These are phyloP conservation scores for Coecobrya sp. DNA, from an alignment of 2,888 invertebrate genomes.

Conservation along the genomic window DNA sequence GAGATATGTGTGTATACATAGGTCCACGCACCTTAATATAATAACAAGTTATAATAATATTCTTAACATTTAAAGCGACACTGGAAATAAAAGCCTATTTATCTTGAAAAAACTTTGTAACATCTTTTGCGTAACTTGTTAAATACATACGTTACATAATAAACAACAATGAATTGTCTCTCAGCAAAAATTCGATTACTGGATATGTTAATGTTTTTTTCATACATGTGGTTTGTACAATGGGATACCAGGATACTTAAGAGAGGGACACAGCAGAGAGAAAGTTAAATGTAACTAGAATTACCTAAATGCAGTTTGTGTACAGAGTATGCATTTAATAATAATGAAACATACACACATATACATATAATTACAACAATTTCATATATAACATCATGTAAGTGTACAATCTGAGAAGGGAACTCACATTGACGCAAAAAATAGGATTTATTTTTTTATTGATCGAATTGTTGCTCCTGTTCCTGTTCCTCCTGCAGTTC, in stretches of 20 bases:
- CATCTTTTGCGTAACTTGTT: too few relatives aligned
- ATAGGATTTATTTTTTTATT: constrained; percentile 52
- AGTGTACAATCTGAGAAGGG: neutral
- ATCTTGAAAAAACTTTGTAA: too few relatives aligned
- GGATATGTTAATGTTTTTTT: too few relatives aligned
- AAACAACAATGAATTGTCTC: too few relatives aligned
- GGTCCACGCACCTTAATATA: neutral
- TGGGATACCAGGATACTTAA: neutral
- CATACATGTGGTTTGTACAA: neutral
- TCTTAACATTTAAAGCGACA: too few relatives aligned
- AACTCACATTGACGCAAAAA: neutral
- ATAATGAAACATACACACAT: neutral
- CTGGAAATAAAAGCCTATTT: too few relatives aligned
- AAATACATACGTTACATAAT: too few relatives aligned
- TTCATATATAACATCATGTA: neutral
- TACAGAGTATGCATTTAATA: neutral
- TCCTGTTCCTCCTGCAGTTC: constrained; percentile 18
- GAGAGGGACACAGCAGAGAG: neutral
- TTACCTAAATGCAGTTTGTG: neutral
- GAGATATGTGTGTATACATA: too few relatives aligned
- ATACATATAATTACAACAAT: neutral
- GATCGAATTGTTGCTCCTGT: constrained; percentile 64
- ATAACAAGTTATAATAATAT: too few relatives aligned
- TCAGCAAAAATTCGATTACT: too few relatives aligned
- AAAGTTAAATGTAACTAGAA: neutral